These are phyloP conservation scores for Jacana jacana DNA, from an alignment of 2,113 vertebrate genomes.

Conservation along the genomic window DNA sequence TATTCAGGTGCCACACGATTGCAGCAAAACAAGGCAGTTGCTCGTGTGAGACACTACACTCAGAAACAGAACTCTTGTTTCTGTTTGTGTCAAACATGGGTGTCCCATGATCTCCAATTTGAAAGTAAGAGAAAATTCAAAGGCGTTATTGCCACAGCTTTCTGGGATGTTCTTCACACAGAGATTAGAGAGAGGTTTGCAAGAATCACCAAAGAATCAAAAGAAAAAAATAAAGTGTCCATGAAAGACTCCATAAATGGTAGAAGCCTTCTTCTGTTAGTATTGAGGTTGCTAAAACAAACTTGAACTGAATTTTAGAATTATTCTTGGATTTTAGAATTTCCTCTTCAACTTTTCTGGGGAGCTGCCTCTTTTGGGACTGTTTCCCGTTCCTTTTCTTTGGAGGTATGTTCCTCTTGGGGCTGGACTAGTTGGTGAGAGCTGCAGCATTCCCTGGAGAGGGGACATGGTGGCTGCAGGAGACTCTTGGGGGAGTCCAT, in stretches of 20 bases:
- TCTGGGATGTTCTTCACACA: not conserved
- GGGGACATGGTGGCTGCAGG: fast-evolving
- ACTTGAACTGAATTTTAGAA: not conserved
- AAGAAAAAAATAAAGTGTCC: not conserved
- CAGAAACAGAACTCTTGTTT: not conserved
- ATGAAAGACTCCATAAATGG: not conserved
- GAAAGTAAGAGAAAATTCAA: not conserved
- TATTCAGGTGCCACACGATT: not conserved
- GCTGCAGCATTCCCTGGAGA: not conserved
- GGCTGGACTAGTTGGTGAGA: not conserved
- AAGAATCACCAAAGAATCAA: not conserved
- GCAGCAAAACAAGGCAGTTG: not conserved
- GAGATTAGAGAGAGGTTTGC: not conserved
- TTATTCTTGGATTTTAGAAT: not conserved
- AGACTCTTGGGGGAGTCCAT: not conserved
- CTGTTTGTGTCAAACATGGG: fast-evolving
- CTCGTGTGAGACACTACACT: fast-evolving
- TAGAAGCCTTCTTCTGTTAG: not conserved
- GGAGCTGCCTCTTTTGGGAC: not conserved
- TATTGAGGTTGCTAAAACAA: not conserved
- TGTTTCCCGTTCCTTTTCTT: not conserved
- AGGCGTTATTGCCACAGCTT: not conserved
- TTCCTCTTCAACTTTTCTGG: not conserved
- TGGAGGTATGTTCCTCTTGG: not conserved
- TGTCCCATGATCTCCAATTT: not conserved